Evolutionary conservation across 2,113 vertebrate genomes (phyloP), one percentile per base, ranked within the genome.

Genomic region (Bungarus multicinctus): DNA sequence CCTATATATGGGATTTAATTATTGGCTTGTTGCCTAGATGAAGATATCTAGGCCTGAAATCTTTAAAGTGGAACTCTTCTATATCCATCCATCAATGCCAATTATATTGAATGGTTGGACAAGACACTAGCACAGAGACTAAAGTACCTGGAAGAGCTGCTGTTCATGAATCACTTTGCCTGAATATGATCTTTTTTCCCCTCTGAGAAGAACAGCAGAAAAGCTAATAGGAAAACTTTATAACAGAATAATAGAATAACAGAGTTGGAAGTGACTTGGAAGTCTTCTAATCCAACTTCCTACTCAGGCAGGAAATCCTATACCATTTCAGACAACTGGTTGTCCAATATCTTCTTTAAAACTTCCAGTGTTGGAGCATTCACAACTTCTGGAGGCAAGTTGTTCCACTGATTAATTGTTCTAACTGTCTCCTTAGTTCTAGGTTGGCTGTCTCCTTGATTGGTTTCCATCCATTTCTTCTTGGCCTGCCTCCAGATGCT

Each of bases 1-100:
- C 25, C 55, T 89, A 55, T 23, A 18, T 43, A 60, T 39, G 50
- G 58, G 87, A 23, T 64, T 34, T 69, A 57, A 47, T 92, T 87
- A 88, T 92, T 2, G 0, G 54, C 55, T 93, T 43, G 64, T 39
- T 39, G 86, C 89, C 52, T 64, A 93, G 92, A 53, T 9, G 54
- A 90, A 90, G 30, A 47, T 47, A 91, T 90, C 5, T 1, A 81
- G 91, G 95, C 92, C 43, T 60, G 0, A 39, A 74, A 50, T 34
- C 20, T 47, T 94, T 94, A 91, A 92, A 97, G 93, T 16, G 58
- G 88, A 92, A 45, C 1, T 0, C 39, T 74, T 94, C 12, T 55
- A n/a, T 11, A 81, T 88, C 34, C 91, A 89, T 92, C 93, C 94
- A 22, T 86, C 92, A 86, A 50, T 89, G 50, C 58, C 14, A 3